Percentiles rank a stretch among this genome's conserved stretches.
Evolutionary conservation across 2,888 invertebrate genomes (phyloP).

Genomic region (Galerucella nymphaeae): DNA sequence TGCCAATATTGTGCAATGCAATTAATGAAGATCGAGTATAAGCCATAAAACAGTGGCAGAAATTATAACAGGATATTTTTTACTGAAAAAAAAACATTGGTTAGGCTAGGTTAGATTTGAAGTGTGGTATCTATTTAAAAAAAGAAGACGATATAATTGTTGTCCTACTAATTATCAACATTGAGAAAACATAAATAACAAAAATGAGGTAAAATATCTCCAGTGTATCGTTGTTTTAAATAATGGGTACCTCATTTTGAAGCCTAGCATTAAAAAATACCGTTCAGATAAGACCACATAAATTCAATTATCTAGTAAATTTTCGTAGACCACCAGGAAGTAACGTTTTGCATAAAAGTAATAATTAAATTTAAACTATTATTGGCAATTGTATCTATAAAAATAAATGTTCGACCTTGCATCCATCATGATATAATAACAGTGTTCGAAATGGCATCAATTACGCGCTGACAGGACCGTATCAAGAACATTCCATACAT

Average conservation of each 20-base stretch:
- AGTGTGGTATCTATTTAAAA: too few relatives aligned
- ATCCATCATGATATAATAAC: slow-evolving; percentile 8
- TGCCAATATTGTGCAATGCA: slow-evolving; percentile 39
- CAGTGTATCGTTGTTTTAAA: not conserved
- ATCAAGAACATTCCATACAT: not conserved
- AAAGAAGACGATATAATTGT: too few relatives aligned
- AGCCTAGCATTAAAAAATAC: not conserved
- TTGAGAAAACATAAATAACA: not conserved
- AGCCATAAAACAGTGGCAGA: not conserved
- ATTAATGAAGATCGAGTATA: slow-evolving; percentile 37
- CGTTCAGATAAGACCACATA: not conserved
- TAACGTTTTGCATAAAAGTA: not conserved
- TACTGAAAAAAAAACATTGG: not conserved
- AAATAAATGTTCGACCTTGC: not conserved
- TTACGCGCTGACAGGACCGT: not conserved
- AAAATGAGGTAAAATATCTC: not conserved
- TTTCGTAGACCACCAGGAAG: slow-evolving; percentile 3
- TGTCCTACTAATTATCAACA: too few relatives aligned
- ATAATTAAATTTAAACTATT: slow-evolving; percentile 10
- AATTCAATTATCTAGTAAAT: not conserved
- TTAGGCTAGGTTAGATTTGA: too few relatives aligned
- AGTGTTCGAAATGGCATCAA: not conserved
- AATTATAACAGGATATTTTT: not conserved
- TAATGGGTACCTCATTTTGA: not conserved
- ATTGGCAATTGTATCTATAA: slow-evolving; percentile 1